phyloP scores from a whole-genome alignment of 2,113 vertebrate species.

The Euleptes europaea region DNA sequence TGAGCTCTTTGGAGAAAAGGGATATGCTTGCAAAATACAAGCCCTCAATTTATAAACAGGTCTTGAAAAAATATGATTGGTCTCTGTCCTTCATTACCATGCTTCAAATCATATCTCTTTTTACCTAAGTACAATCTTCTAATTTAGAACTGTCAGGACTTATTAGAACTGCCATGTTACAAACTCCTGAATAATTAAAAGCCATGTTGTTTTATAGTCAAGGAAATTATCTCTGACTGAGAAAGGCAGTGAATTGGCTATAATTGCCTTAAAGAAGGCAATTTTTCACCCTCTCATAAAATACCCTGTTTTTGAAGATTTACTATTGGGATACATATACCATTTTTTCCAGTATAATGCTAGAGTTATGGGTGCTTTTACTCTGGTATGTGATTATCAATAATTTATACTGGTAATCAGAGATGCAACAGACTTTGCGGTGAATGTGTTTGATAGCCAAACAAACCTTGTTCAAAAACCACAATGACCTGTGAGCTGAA shows the following conservation, averaged over 20 bases:
- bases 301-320: neutral
- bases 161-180: neutral
- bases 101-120: neutral
- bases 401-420: too few species aligned
- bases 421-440: too few species aligned
- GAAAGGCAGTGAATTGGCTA: neutral
- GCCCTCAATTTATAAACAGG: neutral
- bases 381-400: neutral
- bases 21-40: neutral
- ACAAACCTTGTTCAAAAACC: too few species aligned
- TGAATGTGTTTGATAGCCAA: too few species aligned
- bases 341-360: neutral
- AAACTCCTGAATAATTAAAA: constrained; percentile 14
- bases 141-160: constrained; percentile 1
- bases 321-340: neutral
- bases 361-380: neutral
- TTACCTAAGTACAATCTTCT: neutral
- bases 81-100: neutral
- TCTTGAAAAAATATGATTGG: neutral
- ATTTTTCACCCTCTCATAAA: neutral
- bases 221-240: neutral
- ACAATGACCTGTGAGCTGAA: too few species aligned
- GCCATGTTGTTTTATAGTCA: neutral
- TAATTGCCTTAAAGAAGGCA: neutral
- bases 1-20: neutral